These are phyloP conservation scores for Progne subis DNA, from an alignment of 2,113 vertebrate genomes.

Conservation along the genomic window DNA sequence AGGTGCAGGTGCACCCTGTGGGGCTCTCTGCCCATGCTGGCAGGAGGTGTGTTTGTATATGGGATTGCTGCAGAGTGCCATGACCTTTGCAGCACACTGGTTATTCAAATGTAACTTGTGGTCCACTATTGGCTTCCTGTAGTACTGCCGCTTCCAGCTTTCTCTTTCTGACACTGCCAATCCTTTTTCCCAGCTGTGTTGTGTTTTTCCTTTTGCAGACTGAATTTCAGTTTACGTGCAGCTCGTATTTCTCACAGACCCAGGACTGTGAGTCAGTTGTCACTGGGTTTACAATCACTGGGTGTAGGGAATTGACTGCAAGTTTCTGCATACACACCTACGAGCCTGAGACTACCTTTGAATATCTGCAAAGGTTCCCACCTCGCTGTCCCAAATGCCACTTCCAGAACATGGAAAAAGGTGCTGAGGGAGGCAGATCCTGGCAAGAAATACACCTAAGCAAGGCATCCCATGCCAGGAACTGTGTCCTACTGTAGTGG, in stretches of 20 bases:
- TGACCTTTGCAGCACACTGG: conserved; percentile 25
- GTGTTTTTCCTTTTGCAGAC: not conserved
- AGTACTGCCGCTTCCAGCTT: conserved; percentile 9
- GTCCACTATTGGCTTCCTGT: conserved; percentile 6
- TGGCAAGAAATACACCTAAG: not conserved
- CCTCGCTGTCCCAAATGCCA: not conserved
- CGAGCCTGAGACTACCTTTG: not conserved
- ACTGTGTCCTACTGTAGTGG: not conserved
- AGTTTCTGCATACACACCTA: not conserved
- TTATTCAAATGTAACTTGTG: conserved; percentile 21
- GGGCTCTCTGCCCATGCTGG: not conserved
- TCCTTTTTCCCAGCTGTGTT: conserved; percentile 5
- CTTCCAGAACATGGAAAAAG: not conserved
- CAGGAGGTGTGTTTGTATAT: not conserved
- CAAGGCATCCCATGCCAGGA: not conserved
- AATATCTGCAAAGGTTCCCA: not conserved
- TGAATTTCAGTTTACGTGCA: not conserved
- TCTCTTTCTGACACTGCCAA: not conserved
- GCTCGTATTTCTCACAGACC: not conserved
- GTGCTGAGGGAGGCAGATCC: not conserved
- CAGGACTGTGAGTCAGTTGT: not conserved
- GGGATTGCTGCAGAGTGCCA: conserved; percentile 15
- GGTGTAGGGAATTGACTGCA: not conserved
- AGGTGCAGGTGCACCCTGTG: not conserved
- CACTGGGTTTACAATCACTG: not conserved